Conservation (phyloP, 2,113 vertebrate species). For the Eulemur macaco region DNA sequence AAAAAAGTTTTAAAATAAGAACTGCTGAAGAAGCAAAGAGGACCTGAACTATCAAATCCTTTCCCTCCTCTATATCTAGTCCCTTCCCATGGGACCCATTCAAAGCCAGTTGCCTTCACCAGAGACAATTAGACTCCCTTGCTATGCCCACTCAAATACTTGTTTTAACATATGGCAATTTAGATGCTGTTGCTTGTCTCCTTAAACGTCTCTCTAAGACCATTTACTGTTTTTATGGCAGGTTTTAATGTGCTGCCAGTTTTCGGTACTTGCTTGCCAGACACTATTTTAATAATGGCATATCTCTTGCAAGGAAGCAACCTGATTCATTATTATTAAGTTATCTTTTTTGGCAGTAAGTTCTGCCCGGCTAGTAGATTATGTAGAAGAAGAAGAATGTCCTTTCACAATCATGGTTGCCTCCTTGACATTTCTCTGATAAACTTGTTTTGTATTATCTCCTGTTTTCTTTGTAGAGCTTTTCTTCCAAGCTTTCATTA, state of each 20-base stretch:
- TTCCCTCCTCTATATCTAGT: background rate
- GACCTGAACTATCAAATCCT: background rate
- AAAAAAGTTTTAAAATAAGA: slow-evolving; percentile 45
- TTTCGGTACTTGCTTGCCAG: slow-evolving; percentile 45
- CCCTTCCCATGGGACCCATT: background rate
- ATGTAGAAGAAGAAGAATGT: slow-evolving; percentile 73
- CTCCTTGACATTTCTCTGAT: slow-evolving; percentile 75
- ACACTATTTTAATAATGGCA: slow-evolving; percentile 67
- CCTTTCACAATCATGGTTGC: slow-evolving; percentile 62
- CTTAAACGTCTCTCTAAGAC: slow-evolving; percentile 64
- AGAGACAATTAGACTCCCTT: slow-evolving; percentile 43
- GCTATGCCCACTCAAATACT: slow-evolving; percentile 12
- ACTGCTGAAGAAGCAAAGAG: slow-evolving; percentile 43
- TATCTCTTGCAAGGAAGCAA: slow-evolving; percentile 65
- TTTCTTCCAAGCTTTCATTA: slow-evolving; percentile 72
- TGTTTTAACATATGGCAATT: slow-evolving; percentile 57
- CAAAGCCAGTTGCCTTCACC: slow-evolving; percentile 2
- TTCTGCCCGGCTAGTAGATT: slow-evolving; percentile 58
- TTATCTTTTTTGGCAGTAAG: slow-evolving; percentile 67
- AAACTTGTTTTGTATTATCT: slow-evolving; percentile 77
- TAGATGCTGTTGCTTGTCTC: slow-evolving; percentile 51
- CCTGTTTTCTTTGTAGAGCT: slow-evolving; percentile 63
- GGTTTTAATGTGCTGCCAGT: slow-evolving; percentile 66
- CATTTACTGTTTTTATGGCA: slow-evolving; percentile 58
- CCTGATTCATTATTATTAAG: slow-evolving; percentile 75